These are phyloP conservation scores for Taxidea taxus DNA, from an alignment of 2,113 vertebrate genomes.

Conservation along the genomic window DNA sequence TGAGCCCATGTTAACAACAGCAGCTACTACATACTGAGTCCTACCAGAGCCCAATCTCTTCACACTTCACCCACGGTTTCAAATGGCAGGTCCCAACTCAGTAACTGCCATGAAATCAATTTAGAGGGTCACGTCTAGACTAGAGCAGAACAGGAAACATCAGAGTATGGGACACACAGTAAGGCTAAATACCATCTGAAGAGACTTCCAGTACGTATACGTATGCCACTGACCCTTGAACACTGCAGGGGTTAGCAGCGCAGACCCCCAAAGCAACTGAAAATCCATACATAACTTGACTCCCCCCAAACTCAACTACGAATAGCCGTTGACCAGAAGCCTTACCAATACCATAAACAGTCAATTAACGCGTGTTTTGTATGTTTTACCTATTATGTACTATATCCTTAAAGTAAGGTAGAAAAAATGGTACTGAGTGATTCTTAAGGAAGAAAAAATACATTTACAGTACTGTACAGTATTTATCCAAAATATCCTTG, in stretches of 20 bases:
- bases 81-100: not conserved
- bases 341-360: not conserved
- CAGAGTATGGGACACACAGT: not conserved
- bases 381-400: not conserved
- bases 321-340: not conserved
- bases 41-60: not conserved
- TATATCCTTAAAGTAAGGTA: not conserved
- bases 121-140: not conserved
- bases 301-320: not conserved
- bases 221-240: not conserved
- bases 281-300: not conserved
- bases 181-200: not conserved
- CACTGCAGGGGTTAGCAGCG: not conserved
- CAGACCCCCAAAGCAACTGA: not conserved
- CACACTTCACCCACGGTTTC: not conserved
- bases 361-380: not conserved
- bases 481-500: not conserved
- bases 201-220: not conserved
- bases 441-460: not conserved
- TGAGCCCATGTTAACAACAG: not conserved
- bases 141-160: not conserved
- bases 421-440: not conserved
- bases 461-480: not conserved
- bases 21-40: not conserved
- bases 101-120: not conserved